Conservation (phyloP, 2,797 vertebrate genomes). For the Rhinella marina region DNA sequence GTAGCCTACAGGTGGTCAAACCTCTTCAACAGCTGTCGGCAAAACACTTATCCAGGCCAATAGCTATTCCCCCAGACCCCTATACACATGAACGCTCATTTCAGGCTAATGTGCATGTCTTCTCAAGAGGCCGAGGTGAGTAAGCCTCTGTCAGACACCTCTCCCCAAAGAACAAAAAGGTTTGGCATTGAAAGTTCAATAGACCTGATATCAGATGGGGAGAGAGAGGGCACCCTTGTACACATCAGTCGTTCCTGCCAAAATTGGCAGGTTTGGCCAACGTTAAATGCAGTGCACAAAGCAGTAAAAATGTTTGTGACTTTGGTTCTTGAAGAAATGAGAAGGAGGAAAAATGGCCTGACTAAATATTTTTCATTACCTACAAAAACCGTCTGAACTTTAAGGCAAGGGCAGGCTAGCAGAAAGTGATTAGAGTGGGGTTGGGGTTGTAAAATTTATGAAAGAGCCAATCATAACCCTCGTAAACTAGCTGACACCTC, state of each 20-base stretch:
- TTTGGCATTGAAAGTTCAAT: too few relatives aligned
- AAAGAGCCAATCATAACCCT: conserved; percentile 68
- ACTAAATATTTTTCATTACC: conserved; percentile 21
- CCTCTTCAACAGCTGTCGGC: too few relatives aligned
- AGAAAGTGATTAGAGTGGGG: conserved; percentile 28
- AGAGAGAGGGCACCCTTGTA: background rate
- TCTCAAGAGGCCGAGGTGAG: too few relatives aligned
- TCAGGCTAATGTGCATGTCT: too few relatives aligned
- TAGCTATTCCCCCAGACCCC: too few relatives aligned
- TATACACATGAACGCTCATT: too few relatives aligned
- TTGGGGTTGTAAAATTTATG: conserved; percentile 63
- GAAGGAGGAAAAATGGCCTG: background rate
- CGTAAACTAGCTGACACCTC: conserved; percentile 72
- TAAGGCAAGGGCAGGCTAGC: conserved; percentile 24
- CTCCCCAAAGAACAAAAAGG: too few relatives aligned
- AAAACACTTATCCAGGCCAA: too few relatives aligned
- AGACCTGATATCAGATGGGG: background rate
- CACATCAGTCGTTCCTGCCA: too few relatives aligned
- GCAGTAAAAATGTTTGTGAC: background rate
- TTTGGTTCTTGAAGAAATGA: background rate
- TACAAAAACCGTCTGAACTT: conserved; percentile 31
- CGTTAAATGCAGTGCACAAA: background rate
- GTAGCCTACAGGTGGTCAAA: too few relatives aligned
- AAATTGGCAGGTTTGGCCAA: too few relatives aligned
- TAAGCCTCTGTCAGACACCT: too few relatives aligned